These are phyloP conservation scores for Halictus ligatus DNA, from an alignment of 2,888 invertebrate species.

Conservation along the genomic window DNA sequence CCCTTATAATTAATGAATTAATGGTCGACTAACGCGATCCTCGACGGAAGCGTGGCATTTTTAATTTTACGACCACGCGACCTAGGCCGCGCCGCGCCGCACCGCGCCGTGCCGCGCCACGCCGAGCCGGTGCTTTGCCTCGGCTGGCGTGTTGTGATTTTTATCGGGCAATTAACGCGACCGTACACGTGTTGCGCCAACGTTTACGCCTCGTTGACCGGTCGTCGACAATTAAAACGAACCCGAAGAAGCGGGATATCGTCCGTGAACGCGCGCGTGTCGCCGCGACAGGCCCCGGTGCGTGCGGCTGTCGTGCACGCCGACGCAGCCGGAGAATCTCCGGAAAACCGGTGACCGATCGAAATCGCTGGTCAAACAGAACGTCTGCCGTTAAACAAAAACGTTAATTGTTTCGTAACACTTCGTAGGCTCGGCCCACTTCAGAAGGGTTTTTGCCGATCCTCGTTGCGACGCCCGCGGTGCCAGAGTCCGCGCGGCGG, in stretches of 20 bases:
- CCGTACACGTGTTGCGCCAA: constrained; percentile 81
- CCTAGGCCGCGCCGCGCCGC: constrained; percentile 28
- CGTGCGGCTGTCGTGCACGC: background rate
- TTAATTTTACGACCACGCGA: constrained; percentile 78
- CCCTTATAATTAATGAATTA: constrained; percentile 75
- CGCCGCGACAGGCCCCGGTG: background rate
- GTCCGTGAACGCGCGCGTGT: constrained; percentile 54
- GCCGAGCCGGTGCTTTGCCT: constrained; percentile 47
- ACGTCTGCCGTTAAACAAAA: constrained; percentile 68
- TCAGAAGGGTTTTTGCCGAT: constrained; percentile 64
- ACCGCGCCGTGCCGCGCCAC: background rate
- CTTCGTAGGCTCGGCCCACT: constrained; percentile 49
- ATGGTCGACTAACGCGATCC: constrained; percentile 77
- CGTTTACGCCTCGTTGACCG: constrained; percentile 81
- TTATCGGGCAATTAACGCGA: constrained; percentile 84
- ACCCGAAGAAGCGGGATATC: constrained; percentile 64
- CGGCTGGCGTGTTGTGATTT: constrained; percentile 83
- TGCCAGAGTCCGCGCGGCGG: constrained; percentile 12
- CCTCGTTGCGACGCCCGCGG: constrained; percentile 52
- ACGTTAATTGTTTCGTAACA: constrained; percentile 69
- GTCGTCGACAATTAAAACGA: constrained; percentile 72
- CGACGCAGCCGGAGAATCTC: background rate
- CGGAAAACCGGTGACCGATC: background rate
- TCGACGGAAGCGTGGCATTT: constrained; percentile 75
- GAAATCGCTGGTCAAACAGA: too few species aligned